phyloP scores from a whole-genome alignment of 2,888 invertebrate genomes.

The Nomada flava region DNA sequence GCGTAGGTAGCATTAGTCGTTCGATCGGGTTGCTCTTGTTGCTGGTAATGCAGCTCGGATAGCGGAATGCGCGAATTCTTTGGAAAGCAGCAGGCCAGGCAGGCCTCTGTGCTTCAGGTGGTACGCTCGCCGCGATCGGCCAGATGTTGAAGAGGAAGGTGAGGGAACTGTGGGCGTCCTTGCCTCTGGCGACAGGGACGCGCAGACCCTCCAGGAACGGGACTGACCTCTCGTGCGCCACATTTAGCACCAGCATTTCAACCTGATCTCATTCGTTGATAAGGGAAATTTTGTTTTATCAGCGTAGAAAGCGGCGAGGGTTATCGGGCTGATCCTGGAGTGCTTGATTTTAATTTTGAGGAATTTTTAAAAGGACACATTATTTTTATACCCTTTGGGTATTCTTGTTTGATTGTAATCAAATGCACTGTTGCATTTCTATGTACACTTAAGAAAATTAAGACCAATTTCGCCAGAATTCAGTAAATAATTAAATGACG shows the following conservation, averaged over 20 bases:
- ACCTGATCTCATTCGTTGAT: not conserved
- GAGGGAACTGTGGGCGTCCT: conserved; percentile 79
- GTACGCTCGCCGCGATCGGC: conserved; percentile 51
- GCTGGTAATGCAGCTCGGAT: conserved; percentile 63
- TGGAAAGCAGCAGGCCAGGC: conserved; percentile 60
- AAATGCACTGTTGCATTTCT: no score
- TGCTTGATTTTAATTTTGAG: no score
- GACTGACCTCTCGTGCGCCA: conserved; percentile 68
- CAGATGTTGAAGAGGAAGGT: conserved; percentile 73
- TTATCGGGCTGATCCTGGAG: no score
- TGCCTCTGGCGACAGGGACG: conserved; percentile 77
- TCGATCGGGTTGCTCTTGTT: conserved; percentile 69
- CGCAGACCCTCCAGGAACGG: conserved; percentile 57
- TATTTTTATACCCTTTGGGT: no score
- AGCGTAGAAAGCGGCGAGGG: not conserved
- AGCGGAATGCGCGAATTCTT: conserved; percentile 75
- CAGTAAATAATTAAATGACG: no score
- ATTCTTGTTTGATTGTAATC: no score
- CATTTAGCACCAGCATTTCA: not conserved
- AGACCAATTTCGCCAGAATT: no score
- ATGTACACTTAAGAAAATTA: no score
- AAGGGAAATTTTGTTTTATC: not conserved
- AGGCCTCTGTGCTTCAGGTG: conserved; percentile 33
- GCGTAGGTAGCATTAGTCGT: conserved; percentile 74
- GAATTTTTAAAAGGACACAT: no score